Evolutionary conservation across 2,113 vertebrate species (phyloP), one percentile per base, ranked within the genome.

Genomic region (Caloenas nicobarica): DNA sequence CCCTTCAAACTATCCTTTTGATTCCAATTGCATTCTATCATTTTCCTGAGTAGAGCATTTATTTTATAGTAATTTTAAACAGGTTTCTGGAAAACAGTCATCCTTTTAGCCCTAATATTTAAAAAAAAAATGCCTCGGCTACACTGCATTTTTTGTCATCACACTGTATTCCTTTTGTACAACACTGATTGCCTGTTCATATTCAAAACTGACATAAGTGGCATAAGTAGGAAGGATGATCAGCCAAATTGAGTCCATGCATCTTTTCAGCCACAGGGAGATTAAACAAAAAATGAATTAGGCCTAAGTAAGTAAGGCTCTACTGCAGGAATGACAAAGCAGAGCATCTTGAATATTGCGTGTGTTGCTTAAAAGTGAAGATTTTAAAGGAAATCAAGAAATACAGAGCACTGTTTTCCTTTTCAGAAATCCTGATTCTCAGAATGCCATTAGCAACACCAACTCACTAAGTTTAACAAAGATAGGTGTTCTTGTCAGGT

Each of bases 241-340:
- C 33, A 91, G 38, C 18, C 17, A 69, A 87, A 91, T 65, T 76
- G 70, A 87, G 60, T 53, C 57, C 44, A 22, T 73, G 36, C 24
- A 25, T 81, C 78, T 89, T 71, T 84, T 79, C 62, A 91, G 40
- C 17, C 15, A 82, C 28, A 79, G 28, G 38, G 66, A 81, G 34
- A 76, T 85, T 85, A 93, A 96, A 76, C 16, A 22, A 69, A 65
- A 90, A 87, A 72, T 94, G 18, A 81, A 81, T 91, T 91, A 76
- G 36, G 40, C 31, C 34, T 68, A 53, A 71, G 38, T 83, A 86
- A 83, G 54, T 23, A 71, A 80, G 53, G 29, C 13, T 71, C 10
- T 78, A 38, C 25, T 48, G 38, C 18, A 78, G 61, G 50, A 93
- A 85, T 40, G 31, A 62, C 38, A 94, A 81, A 95, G 65, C 38